These are phyloP conservation scores for Daboia siamensis DNA, from an alignment of 2,113 vertebrate genomes.

Conservation along the genomic window DNA sequence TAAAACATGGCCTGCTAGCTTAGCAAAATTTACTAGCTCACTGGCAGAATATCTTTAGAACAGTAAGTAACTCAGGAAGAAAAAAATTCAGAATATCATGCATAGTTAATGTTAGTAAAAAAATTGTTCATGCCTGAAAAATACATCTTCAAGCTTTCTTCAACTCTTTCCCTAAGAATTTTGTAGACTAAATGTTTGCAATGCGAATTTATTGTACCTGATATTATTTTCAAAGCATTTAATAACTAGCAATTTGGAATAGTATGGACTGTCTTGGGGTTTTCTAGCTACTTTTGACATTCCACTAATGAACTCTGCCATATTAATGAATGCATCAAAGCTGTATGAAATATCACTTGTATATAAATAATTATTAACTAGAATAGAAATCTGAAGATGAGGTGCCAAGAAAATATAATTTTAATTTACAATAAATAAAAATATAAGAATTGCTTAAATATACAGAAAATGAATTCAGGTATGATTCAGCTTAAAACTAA, in stretches of 20 bases:
- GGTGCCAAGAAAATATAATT: conserved; percentile 33
- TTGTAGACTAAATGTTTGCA: conserved; percentile 44
- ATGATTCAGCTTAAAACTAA: conserved; percentile 17
- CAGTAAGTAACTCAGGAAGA: conserved; percentile 41
- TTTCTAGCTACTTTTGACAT: conserved; percentile 37
- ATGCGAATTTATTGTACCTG: conserved; percentile 40
- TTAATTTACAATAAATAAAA: conserved; percentile 27
- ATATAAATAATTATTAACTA: conserved; percentile 32
- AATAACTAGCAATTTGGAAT: conserved; percentile 44
- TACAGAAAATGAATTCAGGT: conserved; percentile 36
- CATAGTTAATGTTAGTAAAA: conserved; percentile 40
- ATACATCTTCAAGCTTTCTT: conserved; percentile 33
- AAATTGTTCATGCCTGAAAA: conserved; percentile 39
- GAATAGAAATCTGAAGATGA: conserved; percentile 36
- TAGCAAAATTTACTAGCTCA: conserved; percentile 36
- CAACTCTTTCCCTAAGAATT: conserved; percentile 48
- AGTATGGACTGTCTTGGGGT: conserved; percentile 16
- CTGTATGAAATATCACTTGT: conserved; percentile 45
- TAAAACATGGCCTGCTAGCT: conserved; percentile 37
- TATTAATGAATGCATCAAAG: conserved; percentile 51
- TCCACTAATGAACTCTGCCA: conserved; percentile 31
- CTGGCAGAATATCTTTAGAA: conserved; percentile 37
- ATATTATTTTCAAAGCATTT: conserved; percentile 43
- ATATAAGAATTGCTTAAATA: conserved; percentile 18
- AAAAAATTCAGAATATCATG: conserved; percentile 17